A percentile compares a stretch with the other conserved stretches of the same genome.
These are phyloP conservation scores for Anhinga anhinga DNA, from an alignment of 2,113 vertebrate genomes.

Conservation along the genomic window DNA sequence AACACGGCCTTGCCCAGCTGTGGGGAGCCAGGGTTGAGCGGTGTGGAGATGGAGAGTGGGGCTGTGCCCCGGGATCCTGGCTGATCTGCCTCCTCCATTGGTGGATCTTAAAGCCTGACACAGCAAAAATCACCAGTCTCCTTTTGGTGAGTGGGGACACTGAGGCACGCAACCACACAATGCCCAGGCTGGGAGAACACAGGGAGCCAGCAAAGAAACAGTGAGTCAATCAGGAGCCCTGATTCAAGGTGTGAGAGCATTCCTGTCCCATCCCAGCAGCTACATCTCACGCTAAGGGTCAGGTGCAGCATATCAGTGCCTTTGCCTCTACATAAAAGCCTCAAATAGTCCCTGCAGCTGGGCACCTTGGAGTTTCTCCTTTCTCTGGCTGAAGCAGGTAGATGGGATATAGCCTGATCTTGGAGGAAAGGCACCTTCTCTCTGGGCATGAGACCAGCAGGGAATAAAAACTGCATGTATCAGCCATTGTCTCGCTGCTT, in stretches of 20 bases:
- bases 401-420: background rate
- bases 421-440: constrained; percentile 8
- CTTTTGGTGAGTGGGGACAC: background rate
- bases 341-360: background rate
- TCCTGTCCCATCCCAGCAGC: background rate
- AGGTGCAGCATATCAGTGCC: background rate
- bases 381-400: background rate
- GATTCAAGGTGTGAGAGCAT: background rate
- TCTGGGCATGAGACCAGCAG: background rate
- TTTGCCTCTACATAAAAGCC: background rate
- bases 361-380: background rate
- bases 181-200: background rate
- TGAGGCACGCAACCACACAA: background rate
- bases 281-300: background rate
- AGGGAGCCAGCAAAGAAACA: fast-evolving
- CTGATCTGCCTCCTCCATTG: background rate
- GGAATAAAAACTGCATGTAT: background rate
- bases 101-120: background rate
- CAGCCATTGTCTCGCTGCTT: background rate
- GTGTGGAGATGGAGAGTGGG: fast-evolving
- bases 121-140: background rate
- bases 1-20: fast-evolving
- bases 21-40: background rate
- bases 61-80: background rate
- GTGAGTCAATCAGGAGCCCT: background rate